phyloP scores from a whole-genome alignment of 1,140 invertebrate species.

The Caenorhabditis briggsae region DNA sequence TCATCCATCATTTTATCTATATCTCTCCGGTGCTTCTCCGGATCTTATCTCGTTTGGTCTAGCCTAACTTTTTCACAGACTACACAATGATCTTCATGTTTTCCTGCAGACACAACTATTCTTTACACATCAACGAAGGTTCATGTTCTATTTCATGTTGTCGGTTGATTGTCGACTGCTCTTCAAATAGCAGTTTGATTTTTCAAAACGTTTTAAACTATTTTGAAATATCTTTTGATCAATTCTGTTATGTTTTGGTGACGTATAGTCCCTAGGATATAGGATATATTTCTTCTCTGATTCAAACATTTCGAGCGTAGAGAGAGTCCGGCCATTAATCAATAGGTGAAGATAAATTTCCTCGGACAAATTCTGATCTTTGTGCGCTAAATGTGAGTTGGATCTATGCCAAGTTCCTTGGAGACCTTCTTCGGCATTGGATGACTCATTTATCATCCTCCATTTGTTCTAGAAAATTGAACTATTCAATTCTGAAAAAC shows the following conservation, averaged over 20 bases:
- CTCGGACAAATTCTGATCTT: not conserved
- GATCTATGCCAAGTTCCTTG: not conserved
- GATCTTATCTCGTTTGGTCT: not conserved
- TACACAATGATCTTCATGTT: not conserved
- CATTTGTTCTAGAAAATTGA: too few relatives aligned
- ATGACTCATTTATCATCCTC: too few relatives aligned
- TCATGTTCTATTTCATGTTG: slow-evolving; percentile 9
- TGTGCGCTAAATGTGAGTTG: not conserved
- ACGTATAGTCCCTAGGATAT: too few relatives aligned
- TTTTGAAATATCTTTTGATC: too few relatives aligned
- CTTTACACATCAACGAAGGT: not conserved
- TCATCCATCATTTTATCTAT: too few relatives aligned
- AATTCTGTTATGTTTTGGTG: too few relatives aligned
- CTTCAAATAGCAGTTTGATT: not conserved
- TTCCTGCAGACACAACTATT: slow-evolving; percentile 2
- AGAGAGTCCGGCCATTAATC: not conserved
- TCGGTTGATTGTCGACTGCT: not conserved
- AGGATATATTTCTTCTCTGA: too few relatives aligned
- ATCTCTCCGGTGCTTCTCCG: too few relatives aligned
- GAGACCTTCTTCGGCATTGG: too few relatives aligned
- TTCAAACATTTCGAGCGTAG: too few relatives aligned
- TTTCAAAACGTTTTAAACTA: too few relatives aligned
- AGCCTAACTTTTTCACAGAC: not conserved
- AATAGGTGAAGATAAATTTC: not conserved
- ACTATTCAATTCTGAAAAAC: too few relatives aligned